phyloP scores from a whole-genome alignment of 2,888 invertebrate species.

The Argyresthia goedartella region DNA sequence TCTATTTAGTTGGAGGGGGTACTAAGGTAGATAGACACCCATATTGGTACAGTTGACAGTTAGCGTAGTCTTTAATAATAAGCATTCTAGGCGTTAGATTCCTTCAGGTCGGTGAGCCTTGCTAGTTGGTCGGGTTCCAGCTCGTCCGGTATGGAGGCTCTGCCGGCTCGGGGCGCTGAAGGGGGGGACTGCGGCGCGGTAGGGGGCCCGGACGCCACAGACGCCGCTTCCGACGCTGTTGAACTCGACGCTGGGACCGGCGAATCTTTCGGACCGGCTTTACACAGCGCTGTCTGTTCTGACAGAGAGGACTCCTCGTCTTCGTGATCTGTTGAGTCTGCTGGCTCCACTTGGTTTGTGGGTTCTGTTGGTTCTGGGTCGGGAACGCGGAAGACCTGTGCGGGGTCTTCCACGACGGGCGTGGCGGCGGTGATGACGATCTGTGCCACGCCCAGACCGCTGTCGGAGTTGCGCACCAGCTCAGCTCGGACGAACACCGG shows the following conservation, averaged over 20 bases:
- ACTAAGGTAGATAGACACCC: neutral
- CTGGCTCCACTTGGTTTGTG: conserved; percentile 21
- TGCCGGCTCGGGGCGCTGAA: conserved; percentile 80
- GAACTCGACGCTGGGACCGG: conserved; percentile 74
- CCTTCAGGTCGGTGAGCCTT: conserved; percentile 88
- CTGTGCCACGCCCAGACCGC: conserved; percentile 86
- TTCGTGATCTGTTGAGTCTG: conserved; percentile 22
- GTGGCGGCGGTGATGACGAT: conserved; percentile 95
- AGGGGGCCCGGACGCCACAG: conserved; percentile 72
- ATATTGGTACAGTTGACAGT: neutral
- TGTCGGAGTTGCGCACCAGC: conserved; percentile 48
- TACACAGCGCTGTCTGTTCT: conserved; percentile 58
- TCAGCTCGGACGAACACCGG: conserved; percentile 30
- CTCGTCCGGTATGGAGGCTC: conserved; percentile 90
- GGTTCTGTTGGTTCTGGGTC: conserved; percentile 30
- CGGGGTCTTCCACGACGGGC: conserved; percentile 90
- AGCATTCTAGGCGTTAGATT: conserved; percentile 83
- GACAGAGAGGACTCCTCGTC: conserved; percentile 62
- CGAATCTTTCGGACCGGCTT: conserved; percentile 68
- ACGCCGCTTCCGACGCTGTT: conserved; percentile 74
- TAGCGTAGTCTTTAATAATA: neutral
- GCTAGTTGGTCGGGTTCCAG: conserved; percentile 90
- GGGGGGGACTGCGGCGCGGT: conserved; percentile 70
- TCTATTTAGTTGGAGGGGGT: too few species aligned
- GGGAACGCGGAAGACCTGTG: conserved; percentile 80